These are phyloP conservation scores for Cydia splendana DNA, from an alignment of 1,140 invertebrate species.

Conservation along the genomic window DNA sequence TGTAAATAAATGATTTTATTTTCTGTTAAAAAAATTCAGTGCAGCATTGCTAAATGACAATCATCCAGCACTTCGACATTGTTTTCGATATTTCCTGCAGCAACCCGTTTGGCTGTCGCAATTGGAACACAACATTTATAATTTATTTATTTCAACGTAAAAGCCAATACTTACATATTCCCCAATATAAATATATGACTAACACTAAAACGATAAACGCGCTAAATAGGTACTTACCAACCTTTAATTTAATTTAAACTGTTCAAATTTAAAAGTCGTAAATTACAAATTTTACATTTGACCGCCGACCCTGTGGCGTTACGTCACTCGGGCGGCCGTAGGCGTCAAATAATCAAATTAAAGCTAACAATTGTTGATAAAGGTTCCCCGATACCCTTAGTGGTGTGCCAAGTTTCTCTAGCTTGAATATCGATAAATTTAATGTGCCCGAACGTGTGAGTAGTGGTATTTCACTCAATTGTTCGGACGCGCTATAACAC, in stretches of 20 bases:
- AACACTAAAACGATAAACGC: not conserved
- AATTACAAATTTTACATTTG: constrained; percentile 67
- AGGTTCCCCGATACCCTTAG: constrained; percentile 43
- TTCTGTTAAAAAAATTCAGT: too few relatives aligned
- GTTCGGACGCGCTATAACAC: too few relatives aligned
- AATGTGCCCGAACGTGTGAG: not conserved
- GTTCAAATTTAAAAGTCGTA: constrained; percentile 64
- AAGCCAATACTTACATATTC: too few relatives aligned
- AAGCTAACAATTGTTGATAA: constrained; percentile 53
- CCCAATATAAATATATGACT: not conserved
- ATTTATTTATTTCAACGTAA: too few relatives aligned
- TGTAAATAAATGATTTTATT: too few relatives aligned
- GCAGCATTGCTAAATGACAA: too few relatives aligned
- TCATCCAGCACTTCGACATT: too few relatives aligned
- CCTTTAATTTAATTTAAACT: constrained; percentile 59
- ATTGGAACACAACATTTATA: too few relatives aligned
- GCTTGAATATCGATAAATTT: constrained; percentile 29
- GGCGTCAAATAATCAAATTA: constrained; percentile 68
- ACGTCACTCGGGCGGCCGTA: constrained; percentile 38
- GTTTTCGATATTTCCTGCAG: too few relatives aligned
- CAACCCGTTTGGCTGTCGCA: too few relatives aligned
- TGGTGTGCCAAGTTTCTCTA: constrained; percentile 34
- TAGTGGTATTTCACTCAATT: too few relatives aligned
- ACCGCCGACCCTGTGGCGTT: constrained; percentile 53
- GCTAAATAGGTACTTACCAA: not conserved